Evolutionary conservation across 2,797 vertebrate species (phyloP), one percentile per base, ranked within the genome.

Genomic region (Halcyon smyrnensis): DNA sequence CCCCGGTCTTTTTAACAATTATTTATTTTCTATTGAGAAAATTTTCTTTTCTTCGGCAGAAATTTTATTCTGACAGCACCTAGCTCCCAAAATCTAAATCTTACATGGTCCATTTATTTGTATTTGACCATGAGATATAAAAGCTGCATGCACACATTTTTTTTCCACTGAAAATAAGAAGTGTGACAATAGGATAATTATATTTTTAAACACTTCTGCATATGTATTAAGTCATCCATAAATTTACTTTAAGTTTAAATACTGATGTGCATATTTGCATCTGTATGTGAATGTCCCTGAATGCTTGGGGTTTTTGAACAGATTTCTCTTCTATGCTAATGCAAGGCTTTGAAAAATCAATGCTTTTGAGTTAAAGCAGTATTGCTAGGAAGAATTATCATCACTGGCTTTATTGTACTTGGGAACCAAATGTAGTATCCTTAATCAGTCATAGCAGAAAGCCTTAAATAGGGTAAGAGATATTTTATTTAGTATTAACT

Each of bases 311-410:
- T 7, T 20, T 84, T 77, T 65, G 6, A 93, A 75, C 24, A 65
- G 46, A 56, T 88, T 96, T 67, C 37, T 94, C 65, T 77, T 56
- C 69, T 73, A 37, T 48, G 79, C 54, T 81, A 81, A 76, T 82
- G 74, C 67, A 84, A 67, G 78, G 39, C 91, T 96, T 93, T 86
- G 59, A 91, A 89, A 96, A 89, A 96, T 87, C 85, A 68, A 23
- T 89, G 81, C 48, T 78, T 87, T 81, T 67, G 84, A 87, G 53
- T 84, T 91, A 81, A 90, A 74, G 87, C 45, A 75, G 15, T 59
- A 74, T 60, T 90, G 63, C 74, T 82, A 34, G 60, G 37, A 88
- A 80, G 77, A 89, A 90, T 91, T 88, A 89, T 84, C 53, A 48
- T 87, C 53, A n/a, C 60, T 95, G 63, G 16, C 70, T 94, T 87